Evolutionary conservation across 2,888 invertebrate genomes (phyloP).

Genomic region (Campopleginae sp.): DNA sequence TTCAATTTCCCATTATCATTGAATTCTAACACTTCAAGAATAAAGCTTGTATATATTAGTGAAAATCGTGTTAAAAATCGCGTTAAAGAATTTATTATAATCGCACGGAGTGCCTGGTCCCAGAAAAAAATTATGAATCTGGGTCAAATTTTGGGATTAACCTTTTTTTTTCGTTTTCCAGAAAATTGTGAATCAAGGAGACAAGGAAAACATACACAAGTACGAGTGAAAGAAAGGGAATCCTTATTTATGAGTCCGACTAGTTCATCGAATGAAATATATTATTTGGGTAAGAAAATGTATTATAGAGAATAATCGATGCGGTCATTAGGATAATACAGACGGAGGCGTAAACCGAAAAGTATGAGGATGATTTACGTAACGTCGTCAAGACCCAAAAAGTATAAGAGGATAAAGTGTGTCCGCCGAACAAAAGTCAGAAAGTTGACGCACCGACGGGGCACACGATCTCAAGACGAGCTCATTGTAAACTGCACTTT

Average conservation of each 20-base stretch:
- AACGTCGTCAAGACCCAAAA: constrained; percentile 29
- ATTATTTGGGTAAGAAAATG: constrained; percentile 24
- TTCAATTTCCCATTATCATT: neutral
- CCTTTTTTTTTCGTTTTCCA: neutral
- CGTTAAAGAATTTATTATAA: too few relatives aligned
- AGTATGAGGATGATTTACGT: constrained; percentile 53
- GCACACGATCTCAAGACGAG: neutral
- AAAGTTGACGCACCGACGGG: constrained; percentile 35
- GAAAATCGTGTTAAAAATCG: too few relatives aligned
- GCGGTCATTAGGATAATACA: constrained; percentile 39
- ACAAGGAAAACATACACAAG: neutral
- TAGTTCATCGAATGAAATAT: constrained; percentile 13
- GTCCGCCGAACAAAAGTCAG: constrained; percentile 50
- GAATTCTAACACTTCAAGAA: neutral
- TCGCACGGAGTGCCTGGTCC: neutral
- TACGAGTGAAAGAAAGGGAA: neutral
- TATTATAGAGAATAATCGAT: neutral
- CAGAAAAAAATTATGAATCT: neutral
- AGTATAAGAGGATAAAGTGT: constrained; percentile 6
- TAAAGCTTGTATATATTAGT: neutral
- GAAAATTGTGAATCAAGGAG: neutral
- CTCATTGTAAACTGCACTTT: constrained; percentile 59
- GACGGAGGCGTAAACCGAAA: neutral
- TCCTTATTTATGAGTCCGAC: neutral
- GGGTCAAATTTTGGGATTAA: neutral